Evolutionary conservation across 1,140 invertebrate genomes (phyloP).

Genomic region (Drosophila bocqueti): DNA sequence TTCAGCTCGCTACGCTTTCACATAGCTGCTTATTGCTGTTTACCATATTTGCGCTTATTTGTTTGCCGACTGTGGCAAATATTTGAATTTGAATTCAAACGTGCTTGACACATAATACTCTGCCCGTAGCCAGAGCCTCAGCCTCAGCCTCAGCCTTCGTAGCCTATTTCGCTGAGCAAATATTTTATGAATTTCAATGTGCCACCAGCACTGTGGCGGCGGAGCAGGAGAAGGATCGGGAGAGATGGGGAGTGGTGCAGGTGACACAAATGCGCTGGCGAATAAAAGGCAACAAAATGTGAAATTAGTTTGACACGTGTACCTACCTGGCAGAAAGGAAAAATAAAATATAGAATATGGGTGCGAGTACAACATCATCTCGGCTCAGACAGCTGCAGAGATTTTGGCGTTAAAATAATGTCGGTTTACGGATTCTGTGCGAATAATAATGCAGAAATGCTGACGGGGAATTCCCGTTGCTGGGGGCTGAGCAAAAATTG

Average conservation of each 20-base stretch:
- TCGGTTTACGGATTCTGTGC: conserved; percentile 19
- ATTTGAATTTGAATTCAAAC: conserved; percentile 83
- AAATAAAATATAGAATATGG: conserved; percentile 23
- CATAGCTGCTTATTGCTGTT: conserved; percentile 73
- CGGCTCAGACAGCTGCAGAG: conserved; percentile 49
- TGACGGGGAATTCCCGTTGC: conserved; percentile 9
- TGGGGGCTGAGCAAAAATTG: background rate
- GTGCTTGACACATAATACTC: conserved; percentile 81
- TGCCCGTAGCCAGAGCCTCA: conserved; percentile 50
- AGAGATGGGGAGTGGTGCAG: conserved; percentile 3
- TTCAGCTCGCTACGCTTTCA: conserved; percentile 12
- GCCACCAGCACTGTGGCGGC: conserved; percentile 39
- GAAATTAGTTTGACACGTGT: conserved; percentile 82
- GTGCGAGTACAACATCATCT: conserved; percentile 43
- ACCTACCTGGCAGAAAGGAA: conserved; percentile 39
- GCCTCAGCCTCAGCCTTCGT: conserved; percentile 13
- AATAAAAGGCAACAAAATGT: conserved; percentile 80
- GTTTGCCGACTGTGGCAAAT: conserved; percentile 78
- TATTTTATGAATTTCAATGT: conserved; percentile 82
- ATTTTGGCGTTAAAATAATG: conserved; percentile 28
- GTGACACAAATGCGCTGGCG: conserved; percentile 70
- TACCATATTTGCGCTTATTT: conserved; percentile 82
- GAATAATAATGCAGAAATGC: conserved; percentile 26
- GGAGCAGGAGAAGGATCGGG: background rate
- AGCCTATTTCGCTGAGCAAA: conserved; percentile 78